phyloP scores from a whole-genome alignment of 2,888 invertebrate species.

The Charanyca ferruginea region DNA sequence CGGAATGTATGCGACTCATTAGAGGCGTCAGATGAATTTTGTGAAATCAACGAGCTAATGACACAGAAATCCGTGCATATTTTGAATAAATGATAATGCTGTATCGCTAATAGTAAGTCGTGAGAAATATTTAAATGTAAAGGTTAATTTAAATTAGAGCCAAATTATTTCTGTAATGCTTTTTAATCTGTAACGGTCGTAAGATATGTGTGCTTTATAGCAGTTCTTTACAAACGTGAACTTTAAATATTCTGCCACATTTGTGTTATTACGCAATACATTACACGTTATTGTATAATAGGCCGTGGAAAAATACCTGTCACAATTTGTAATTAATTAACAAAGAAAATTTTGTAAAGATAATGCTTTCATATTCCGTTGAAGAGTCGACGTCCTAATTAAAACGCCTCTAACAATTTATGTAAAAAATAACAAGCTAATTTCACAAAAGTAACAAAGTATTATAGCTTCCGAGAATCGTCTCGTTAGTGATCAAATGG shows the following conservation, averaged over 20 bases:
- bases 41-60: constrained; percentile 73
- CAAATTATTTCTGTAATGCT: constrained; percentile 20
- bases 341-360: constrained; percentile 38
- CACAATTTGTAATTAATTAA: constrained; percentile 40
- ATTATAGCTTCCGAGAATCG: constrained; percentile 85
- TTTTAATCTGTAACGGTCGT: constrained; percentile 19
- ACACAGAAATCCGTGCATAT: constrained; percentile 66
- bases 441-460: constrained; percentile 80
- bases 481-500: constrained; percentile 86
- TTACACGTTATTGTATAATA: constrained; percentile 12
- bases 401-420: constrained; percentile 74
- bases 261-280: background rate
- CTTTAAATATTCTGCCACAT: background rate
- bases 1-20: constrained; percentile 76
- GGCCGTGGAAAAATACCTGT: constrained; percentile 18
- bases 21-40: constrained; percentile 75
- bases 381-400: constrained; percentile 70
- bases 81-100: constrained; percentile 52
- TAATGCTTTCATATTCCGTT: constrained; percentile 40
- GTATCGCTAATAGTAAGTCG: constrained; percentile 37
- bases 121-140: constrained; percentile 51
- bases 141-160: constrained; percentile 21
- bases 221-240: background rate
- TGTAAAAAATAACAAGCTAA: constrained; percentile 78
- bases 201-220: constrained; percentile 7